Conservation (phyloP, 2,888 invertebrate species). For the Strigamia transsilvanica region DNA sequence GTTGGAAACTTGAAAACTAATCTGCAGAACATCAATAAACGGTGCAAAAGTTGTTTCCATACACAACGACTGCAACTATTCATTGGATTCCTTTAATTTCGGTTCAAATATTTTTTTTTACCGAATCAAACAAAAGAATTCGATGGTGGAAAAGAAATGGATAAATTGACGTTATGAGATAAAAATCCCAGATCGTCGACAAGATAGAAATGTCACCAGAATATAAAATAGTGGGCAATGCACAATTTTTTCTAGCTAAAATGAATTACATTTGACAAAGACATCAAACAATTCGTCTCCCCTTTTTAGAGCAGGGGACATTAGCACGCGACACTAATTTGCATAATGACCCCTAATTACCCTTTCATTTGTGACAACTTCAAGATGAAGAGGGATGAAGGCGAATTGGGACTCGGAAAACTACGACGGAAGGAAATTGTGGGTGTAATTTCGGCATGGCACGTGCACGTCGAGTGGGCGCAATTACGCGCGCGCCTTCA, state of each 20-base stretch:
- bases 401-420: conserved; percentile 22
- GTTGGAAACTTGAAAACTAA: too few relatives aligned
- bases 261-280: conserved; percentile 4
- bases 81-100: too few relatives aligned
- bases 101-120: too few relatives aligned
- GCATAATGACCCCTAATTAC: conserved; percentile 36
- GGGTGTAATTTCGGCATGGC: conserved; percentile 50
- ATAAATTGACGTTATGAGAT: too few relatives aligned
- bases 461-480: conserved; percentile 44
- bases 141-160: too few relatives aligned
- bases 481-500: conserved; percentile 48
- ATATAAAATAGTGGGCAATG: not conserved
- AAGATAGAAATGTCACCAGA: too few relatives aligned
- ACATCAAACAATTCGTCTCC: conserved; percentile 13
- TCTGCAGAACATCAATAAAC: too few relatives aligned
- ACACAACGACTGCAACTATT: too few relatives aligned
- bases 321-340: conserved; percentile 33
- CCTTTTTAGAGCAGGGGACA: conserved; percentile 24
- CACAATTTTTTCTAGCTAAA: not conserved
- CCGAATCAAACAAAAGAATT: too few relatives aligned
- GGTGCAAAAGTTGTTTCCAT: too few relatives aligned
- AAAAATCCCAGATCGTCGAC: too few relatives aligned
- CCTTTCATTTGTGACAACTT: conserved; percentile 41
- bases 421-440: conserved; percentile 48
- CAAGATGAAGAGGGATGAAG: conserved; percentile 18